These are phyloP conservation scores for Mesochorus sp. DNA, from an alignment of 2,888 invertebrate species.

Conservation along the genomic window DNA sequence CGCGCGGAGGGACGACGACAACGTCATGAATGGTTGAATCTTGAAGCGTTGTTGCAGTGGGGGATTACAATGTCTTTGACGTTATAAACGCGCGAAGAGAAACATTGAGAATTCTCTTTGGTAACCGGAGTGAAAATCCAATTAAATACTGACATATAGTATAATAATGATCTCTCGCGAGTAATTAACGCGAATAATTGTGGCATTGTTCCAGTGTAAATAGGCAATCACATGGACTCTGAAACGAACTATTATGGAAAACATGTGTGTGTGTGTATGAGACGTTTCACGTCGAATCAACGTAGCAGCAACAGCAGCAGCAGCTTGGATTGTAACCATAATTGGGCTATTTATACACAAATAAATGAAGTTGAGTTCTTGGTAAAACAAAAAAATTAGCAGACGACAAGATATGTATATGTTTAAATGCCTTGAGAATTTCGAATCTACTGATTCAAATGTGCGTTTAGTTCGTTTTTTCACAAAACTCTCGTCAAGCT, in stretches of 20 bases:
- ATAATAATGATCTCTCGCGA: constrained; percentile 52
- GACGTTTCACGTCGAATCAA: constrained; percentile 13
- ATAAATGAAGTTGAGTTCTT: no score
- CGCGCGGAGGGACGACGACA: background rate
- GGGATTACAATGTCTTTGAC: constrained; percentile 6
- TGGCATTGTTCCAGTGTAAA: constrained; percentile 66
- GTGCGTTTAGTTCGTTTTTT: no score
- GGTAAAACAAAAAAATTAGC: no score
- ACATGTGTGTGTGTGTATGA: background rate
- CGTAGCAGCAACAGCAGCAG: no score
- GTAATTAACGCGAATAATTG: constrained; percentile 70
- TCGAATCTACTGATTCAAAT: no score
- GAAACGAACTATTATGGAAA: constrained; percentile 17
- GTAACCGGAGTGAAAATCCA: constrained; percentile 59
- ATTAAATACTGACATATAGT: constrained; percentile 61
- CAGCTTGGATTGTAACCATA: no score
- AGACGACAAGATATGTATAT: no score
- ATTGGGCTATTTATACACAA: background rate
- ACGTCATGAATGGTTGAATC: background rate
- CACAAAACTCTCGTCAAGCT: no score
- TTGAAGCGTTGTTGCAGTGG: background rate
- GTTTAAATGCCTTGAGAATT: no score
- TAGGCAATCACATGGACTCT: background rate
- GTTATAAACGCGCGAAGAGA: background rate
- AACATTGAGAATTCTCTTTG: constrained; percentile 41